Percentiles rank a stretch among this genome's conserved stretches.
These are phyloP conservation scores for Taeniopygia guttata DNA, from an alignment of 2,797 vertebrate genomes.

Conservation along the genomic window DNA sequence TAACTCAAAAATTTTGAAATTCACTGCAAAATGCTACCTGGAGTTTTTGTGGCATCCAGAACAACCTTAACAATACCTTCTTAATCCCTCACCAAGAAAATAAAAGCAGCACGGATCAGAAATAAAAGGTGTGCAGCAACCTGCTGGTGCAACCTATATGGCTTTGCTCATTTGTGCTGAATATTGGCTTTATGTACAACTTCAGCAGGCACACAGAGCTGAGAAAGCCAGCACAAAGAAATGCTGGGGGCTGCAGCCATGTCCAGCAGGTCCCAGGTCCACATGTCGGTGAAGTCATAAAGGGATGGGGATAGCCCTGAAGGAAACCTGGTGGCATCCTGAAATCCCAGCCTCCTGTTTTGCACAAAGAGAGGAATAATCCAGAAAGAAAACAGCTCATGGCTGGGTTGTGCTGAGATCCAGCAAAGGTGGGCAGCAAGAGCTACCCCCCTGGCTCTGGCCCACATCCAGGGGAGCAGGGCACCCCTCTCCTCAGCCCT, in stretches of 20 bases:
- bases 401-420: not conserved
- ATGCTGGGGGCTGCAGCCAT: not conserved
- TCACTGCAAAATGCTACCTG: conserved; percentile 32
- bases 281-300: rapidly evolving
- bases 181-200: not conserved
- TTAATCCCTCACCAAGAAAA: conserved; percentile 39
- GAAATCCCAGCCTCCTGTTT: not conserved
- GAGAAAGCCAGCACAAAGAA: not conserved
- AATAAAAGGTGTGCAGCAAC: conserved; percentile 22
- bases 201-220: not conserved
- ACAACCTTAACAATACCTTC: conserved; percentile 6
- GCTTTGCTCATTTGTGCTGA: not conserved
- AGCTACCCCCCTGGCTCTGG: not conserved
- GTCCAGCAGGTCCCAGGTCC: not conserved
- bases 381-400: not conserved
- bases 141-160: not conserved
- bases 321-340: not conserved
- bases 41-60: conserved; percentile 31
- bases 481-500: not conserved
- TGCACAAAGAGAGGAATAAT: not conserved
- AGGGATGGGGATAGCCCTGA: not conserved
- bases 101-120: conserved; percentile 23
- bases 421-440: not conserved
- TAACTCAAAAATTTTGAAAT: conserved; percentile 36
- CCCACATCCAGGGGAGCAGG: not conserved